Conservation (phyloP, 1,140 invertebrate genomes). For the Pseudoatta argentina region DNA sequence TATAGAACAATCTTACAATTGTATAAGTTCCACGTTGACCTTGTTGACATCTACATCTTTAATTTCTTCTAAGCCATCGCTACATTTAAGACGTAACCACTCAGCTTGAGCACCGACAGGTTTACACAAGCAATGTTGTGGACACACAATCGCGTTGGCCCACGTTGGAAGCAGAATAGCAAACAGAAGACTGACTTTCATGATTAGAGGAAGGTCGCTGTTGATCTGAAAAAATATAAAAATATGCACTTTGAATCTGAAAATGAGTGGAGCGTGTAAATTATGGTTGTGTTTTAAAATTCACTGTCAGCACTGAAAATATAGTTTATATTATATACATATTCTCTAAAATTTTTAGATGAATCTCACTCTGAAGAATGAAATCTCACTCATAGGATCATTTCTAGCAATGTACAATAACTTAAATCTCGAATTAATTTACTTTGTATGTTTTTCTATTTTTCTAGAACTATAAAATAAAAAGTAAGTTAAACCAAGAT, state of each 20-base stretch:
- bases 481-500: too few relatives aligned
- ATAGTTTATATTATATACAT: too few relatives aligned
- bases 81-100: slow-evolving; percentile 82
- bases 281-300: too few relatives aligned
- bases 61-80: slow-evolving; percentile 80
- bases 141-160: slow-evolving; percentile 76
- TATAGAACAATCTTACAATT: slow-evolving; percentile 77
- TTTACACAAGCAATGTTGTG: slow-evolving; percentile 81
- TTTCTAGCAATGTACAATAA: too few relatives aligned
- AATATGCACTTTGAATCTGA: neutral
- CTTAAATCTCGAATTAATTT: too few relatives aligned
- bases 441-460: too few relatives aligned
- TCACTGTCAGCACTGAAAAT: too few relatives aligned
- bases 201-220: slow-evolving; percentile 63
- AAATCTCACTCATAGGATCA: too few relatives aligned
- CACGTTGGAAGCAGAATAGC: slow-evolving; percentile 77
- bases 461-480: too few relatives aligned
- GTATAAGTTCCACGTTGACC: slow-evolving; percentile 82
- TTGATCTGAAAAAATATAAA: slow-evolving; percentile 51
- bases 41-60: slow-evolving; percentile 80
- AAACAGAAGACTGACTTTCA: slow-evolving; percentile 77
- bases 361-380: too few relatives aligned
- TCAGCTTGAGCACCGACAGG: slow-evolving; percentile 82
- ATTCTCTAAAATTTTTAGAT: too few relatives aligned
- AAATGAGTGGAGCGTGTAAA: neutral